A percentile compares a stretch with the other conserved stretches of the same genome.
These are phyloP conservation scores for Sebastes fasciatus DNA, from an alignment of 2,113 vertebrate species.

Conservation along the genomic window DNA sequence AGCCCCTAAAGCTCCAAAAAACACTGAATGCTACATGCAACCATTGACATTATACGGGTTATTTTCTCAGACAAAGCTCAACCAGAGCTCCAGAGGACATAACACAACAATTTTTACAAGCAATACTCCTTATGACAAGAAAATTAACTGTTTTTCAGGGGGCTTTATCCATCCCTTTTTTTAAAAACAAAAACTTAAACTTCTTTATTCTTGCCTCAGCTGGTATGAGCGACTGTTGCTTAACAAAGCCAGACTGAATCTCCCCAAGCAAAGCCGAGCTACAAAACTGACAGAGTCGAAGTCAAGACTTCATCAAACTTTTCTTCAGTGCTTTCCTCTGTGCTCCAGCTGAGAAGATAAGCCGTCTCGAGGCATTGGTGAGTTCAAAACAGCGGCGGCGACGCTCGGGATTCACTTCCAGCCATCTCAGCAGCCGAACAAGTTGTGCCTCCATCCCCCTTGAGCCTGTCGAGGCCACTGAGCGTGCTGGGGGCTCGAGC, in stretches of 20 bases:
- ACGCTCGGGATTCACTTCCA: conserved; percentile 56
- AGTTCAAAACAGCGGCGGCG: conserved; percentile 39
- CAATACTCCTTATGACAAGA: no score
- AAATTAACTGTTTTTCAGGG: neutral
- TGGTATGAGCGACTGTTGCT: neutral
- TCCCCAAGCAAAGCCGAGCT: neutral
- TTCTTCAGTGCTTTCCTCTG: conserved; percentile 21
- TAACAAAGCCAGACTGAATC: conserved; percentile 2
- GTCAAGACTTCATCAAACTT: conserved; percentile 64
- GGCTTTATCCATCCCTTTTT: neutral
- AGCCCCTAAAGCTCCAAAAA: no score
- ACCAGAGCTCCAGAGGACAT: no score
- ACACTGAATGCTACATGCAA: no score
- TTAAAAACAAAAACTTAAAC: neutral
- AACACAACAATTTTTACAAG: no score
- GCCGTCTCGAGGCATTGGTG: conserved; percentile 47
- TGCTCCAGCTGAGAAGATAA: conserved; percentile 70
- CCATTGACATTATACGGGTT: no score
- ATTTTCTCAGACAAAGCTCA: no score
- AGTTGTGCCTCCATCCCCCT: conserved; percentile 38
- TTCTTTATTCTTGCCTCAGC: neutral
- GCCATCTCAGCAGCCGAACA: conserved; percentile 45
- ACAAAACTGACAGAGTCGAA: conserved; percentile 14
- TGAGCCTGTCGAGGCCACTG: conserved; percentile 46
- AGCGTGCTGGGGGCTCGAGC: conserved; percentile 49